phyloP scores from a whole-genome alignment of 2,113 vertebrate species.

The Ophiodon elongatus region DNA sequence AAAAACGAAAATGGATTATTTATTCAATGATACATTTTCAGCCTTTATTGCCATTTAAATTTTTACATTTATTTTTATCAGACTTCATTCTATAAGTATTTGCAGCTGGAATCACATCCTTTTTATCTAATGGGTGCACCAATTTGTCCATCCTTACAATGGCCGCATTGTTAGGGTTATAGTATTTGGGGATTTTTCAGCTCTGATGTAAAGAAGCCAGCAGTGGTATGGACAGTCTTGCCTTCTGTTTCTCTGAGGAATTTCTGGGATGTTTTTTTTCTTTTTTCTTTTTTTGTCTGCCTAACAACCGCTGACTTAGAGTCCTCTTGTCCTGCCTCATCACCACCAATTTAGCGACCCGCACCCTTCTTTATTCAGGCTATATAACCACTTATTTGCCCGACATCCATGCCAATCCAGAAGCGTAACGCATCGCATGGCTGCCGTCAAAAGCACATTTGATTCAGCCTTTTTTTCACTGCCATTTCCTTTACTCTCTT shows the following conservation, averaged over 20 bases:
- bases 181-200: slow-evolving; percentile 6
- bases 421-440: background rate
- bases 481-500: slow-evolving; percentile 10
- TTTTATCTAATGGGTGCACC: background rate
- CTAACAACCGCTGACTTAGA: slow-evolving; percentile 52
- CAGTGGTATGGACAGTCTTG: background rate
- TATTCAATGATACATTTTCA: slow-evolving; percentile 18
- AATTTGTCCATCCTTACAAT: slow-evolving; percentile 12
- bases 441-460: slow-evolving; percentile 2
- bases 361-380: slow-evolving; percentile 19
- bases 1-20: slow-evolving; percentile 51
- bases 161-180: slow-evolving; percentile 17
- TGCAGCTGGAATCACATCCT: slow-evolving; percentile 5
- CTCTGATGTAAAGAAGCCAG: slow-evolving; percentile 8
- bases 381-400: slow-evolving; percentile 36
- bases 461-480: slow-evolving; percentile 4
- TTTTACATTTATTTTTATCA: background rate
- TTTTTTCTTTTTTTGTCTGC: slow-evolving; percentile 9
- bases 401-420: background rate
- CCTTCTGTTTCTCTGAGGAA: background rate
- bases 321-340: slow-evolving; percentile 27
- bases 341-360: slow-evolving; percentile 6
- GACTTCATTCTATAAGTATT: slow-evolving; percentile 2
- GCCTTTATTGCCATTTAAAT: background rate
- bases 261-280: slow-evolving; percentile 5